Conservation (phyloP, 1,140 invertebrate species). For the Nebria ingens region DNA sequence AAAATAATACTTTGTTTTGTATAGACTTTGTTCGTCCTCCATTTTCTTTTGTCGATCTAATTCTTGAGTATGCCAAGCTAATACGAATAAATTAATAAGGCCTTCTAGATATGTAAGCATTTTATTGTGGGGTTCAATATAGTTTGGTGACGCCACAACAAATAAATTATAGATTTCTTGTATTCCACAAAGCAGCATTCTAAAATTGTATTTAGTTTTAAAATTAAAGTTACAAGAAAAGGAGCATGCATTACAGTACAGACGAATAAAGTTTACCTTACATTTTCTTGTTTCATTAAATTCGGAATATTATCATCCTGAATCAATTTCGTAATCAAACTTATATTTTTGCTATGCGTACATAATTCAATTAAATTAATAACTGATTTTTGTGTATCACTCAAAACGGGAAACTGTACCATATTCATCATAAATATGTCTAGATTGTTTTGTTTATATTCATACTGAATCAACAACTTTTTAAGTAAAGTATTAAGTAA, state of each 20-base stretch:
- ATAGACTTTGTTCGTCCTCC: constrained; percentile 68
- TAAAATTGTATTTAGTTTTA: constrained; percentile 29
- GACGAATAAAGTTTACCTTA: no score
- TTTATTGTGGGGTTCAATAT: constrained; percentile 27
- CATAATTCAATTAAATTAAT: constrained; percentile 36
- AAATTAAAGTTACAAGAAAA: neutral
- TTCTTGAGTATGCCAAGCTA: constrained; percentile 66
- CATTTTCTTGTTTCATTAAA: constrained; percentile 26
- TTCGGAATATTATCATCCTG: constrained; percentile 21
- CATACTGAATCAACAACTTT: constrained; percentile 28
- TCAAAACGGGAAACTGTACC: constrained; percentile 37
- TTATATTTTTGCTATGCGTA: constrained; percentile 28
- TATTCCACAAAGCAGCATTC: constrained; percentile 53
- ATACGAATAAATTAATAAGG: constrained; percentile 48
- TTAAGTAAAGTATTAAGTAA: constrained; percentile 36
- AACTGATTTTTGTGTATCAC: constrained; percentile 31
- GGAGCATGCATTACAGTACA: neutral
- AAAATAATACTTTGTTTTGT: constrained; percentile 56
- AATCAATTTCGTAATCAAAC: constrained; percentile 27
- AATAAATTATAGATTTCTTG: constrained; percentile 50
- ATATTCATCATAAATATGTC: constrained; percentile 35
- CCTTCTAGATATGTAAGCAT: constrained; percentile 41
- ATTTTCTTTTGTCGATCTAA: constrained; percentile 53
- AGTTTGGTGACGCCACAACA: constrained; percentile 28
- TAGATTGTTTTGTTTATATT: constrained; percentile 19